Percentiles rank a stretch among this genome's conserved stretches.
Evolutionary conservation across 2,888 invertebrate species (phyloP).

Genomic region (Amphipoea oculea): DNA sequence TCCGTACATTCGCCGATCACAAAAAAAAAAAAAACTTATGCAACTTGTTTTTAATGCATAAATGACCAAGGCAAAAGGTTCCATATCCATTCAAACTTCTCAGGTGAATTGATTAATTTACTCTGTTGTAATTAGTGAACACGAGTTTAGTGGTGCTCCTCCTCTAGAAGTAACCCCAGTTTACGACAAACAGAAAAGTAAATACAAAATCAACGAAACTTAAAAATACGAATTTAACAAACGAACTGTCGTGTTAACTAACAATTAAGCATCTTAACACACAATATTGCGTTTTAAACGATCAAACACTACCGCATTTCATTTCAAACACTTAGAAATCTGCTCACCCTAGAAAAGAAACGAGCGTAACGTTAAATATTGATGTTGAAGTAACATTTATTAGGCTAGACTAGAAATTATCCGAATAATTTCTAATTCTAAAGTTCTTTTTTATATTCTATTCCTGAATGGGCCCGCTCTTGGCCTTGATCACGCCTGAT

Average conservation of each 20-base stretch:
- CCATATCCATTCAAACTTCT: not conserved
- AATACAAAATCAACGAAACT: not conserved
- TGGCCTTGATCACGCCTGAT: no score
- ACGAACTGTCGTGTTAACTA: constrained; percentile 34
- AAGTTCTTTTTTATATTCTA: not conserved
- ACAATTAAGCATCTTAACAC: constrained; percentile 35
- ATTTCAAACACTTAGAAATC: constrained; percentile 41
- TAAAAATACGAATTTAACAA: not conserved
- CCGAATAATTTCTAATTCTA: not conserved
- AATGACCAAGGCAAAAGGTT: no score
- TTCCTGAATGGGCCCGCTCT: no score
- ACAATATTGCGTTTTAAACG: constrained; percentile 36
- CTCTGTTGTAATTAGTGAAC: not conserved
- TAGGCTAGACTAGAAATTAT: not conserved
- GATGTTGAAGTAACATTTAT: constrained; percentile 10
- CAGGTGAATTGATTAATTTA: not conserved
- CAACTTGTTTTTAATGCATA: no score
- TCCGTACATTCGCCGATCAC: no score
- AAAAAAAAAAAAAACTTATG: no score
- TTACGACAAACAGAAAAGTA: not conserved
- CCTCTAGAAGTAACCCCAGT: no score
- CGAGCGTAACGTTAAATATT: constrained; percentile 42
- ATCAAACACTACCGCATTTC: constrained; percentile 48
- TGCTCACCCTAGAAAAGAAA: constrained; percentile 47
- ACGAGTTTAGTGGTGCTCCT: not conserved